Percentiles rank a stretch among this genome's conserved stretches.
These are phyloP conservation scores for Lagopus muta DNA, from an alignment of 2,113 vertebrate genomes.

Conservation along the genomic window DNA sequence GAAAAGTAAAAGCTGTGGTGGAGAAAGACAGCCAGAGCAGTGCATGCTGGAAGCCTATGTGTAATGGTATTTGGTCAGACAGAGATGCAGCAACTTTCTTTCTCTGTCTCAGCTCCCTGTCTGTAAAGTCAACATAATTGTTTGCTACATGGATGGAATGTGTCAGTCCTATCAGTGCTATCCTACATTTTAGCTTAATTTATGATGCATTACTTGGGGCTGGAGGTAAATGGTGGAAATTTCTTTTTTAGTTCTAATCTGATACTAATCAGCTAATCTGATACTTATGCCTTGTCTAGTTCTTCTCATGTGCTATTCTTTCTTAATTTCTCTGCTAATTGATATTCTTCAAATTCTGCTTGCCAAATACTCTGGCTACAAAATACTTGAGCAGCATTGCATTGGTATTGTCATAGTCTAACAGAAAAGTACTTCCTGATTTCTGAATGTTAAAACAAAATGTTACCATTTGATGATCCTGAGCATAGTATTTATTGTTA, in stretches of 20 bases:
- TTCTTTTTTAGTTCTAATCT: constrained; percentile 1
- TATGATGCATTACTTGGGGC: neutral
- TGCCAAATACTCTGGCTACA: neutral
- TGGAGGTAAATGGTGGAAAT: constrained; percentile 17
- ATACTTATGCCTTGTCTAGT: neutral
- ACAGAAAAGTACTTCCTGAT: neutral
- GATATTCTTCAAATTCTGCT: neutral
- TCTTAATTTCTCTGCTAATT: neutral
- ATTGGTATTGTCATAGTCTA: neutral
- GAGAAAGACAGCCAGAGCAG: neutral
- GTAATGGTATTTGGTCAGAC: neutral
- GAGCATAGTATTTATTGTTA: neutral
- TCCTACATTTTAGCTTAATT: constrained; percentile 37
- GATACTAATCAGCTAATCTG: neutral
- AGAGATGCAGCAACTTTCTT: neutral
- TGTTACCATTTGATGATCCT: neutral
- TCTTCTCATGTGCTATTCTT: neutral
- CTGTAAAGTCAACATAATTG: neutral
- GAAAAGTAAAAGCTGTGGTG: neutral
- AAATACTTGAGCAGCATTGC: neutral
- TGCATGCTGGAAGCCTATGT: neutral
- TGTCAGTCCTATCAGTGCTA: neutral
- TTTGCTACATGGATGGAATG: neutral
- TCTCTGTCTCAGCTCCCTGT: neutral
- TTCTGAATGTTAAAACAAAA: neutral